Conservation (phyloP, 1,140 invertebrate species). For the Bactericera cockerelli region DNA sequence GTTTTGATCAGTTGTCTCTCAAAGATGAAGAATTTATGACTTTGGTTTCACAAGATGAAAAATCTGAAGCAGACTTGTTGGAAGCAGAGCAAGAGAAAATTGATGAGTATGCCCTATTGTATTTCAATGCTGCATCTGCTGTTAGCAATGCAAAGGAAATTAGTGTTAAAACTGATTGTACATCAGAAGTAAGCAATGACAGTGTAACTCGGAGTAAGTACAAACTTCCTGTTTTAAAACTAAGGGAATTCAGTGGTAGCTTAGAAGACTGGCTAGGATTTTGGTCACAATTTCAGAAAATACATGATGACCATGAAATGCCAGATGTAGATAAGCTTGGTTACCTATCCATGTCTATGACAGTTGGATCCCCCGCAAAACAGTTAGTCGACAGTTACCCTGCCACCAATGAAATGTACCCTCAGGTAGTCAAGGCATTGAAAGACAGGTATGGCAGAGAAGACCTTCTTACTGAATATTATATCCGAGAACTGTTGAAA, state of each 20-base stretch:
- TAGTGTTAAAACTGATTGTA: background rate
- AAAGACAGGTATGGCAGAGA: background rate
- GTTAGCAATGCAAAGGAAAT: background rate
- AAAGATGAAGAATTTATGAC: no score
- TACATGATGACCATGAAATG: background rate
- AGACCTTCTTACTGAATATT: background rate
- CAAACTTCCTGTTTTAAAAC: no score
- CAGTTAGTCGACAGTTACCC: no score
- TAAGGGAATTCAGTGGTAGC: background rate
- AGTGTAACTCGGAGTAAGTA: background rate
- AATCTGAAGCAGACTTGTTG: no score
- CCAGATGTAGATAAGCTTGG: background rate
- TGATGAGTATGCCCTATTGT: background rate
- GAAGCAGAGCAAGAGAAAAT: background rate
- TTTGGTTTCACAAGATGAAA: no score
- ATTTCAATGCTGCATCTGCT: background rate
- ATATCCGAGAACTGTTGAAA: background rate
- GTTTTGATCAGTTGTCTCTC: no score
- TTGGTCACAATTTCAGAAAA: background rate
- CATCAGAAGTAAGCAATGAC: background rate
- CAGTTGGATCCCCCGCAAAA: background rate
- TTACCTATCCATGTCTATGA: background rate
- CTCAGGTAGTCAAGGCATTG: background rate
- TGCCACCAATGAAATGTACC: background rate
- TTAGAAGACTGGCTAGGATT: background rate